Conservation (phyloP, 2,888 invertebrate genomes). For the Bombylius discolor region DNA sequence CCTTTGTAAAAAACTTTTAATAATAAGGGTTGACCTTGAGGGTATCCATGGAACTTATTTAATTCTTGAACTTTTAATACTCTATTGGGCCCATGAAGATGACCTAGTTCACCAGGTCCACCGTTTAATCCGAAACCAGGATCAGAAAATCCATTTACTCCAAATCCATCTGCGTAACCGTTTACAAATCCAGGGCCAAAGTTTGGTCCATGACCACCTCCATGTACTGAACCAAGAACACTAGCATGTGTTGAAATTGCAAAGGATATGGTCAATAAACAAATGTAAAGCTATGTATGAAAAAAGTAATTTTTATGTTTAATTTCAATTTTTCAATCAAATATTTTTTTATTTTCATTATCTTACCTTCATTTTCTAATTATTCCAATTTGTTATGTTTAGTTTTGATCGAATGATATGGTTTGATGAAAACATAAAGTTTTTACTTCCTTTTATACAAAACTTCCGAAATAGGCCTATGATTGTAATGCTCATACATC, state of each 20-base stretch:
- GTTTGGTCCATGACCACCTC: neutral
- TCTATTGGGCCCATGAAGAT: neutral
- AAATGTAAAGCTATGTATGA: too few species aligned
- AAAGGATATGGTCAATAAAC: too few species aligned
- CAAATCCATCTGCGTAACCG: neutral
- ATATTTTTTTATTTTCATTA: neutral
- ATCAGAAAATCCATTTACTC: too few species aligned
- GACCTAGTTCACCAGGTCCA: too few species aligned
- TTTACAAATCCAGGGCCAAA: neutral
- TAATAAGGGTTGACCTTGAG: neutral
- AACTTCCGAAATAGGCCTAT: neutral
- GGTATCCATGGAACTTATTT: neutral
- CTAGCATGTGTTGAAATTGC: neutral
- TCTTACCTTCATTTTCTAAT: neutral
- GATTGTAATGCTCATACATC: too few species aligned
- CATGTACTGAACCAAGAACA: neutral
- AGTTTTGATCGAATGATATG: neutral
- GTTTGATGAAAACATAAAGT: neutral
- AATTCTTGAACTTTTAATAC: neutral
- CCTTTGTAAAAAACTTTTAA: neutral
- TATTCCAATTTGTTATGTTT: neutral
- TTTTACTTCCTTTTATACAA: neutral
- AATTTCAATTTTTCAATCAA: too few species aligned
- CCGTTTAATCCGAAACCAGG: too few species aligned
- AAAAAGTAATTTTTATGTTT: too few species aligned